A percentile compares a stretch with the other conserved stretches of the same genome.
phyloP scores from a whole-genome alignment of 2,797 vertebrate genomes.

The Cyprinodon diabolis region DNA sequence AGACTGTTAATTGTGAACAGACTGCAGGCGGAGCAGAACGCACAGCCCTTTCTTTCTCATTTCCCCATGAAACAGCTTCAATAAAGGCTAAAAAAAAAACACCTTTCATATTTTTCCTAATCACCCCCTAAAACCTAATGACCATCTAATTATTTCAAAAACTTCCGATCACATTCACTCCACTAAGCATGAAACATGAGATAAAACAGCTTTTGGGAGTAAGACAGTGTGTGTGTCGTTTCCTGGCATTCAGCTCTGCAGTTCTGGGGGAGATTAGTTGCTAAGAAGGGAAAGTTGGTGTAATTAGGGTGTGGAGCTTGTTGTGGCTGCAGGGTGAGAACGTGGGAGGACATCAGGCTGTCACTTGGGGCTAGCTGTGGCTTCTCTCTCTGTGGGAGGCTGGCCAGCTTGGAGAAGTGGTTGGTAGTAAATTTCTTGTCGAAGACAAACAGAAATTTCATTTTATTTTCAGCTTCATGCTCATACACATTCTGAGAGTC shows the following conservation, averaged over 20 bases:
- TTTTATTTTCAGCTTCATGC: conserved; percentile 11
- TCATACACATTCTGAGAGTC: too few relatives aligned
- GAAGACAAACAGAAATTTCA: conserved; percentile 11
- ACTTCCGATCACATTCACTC: conserved; percentile 24
- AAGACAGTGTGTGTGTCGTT: conserved; percentile 28
- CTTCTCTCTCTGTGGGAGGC: conserved; percentile 26
- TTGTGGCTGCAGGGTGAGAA: conserved; percentile 62
- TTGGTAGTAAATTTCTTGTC: conserved; percentile 30
- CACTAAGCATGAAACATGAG: conserved; percentile 44
- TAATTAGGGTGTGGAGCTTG: conserved; percentile 55
- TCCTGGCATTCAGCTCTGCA: conserved; percentile 23
- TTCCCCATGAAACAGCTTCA: background rate
- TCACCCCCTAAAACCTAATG: background rate
- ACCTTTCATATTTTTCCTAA: background rate
- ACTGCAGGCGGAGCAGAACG: background rate
- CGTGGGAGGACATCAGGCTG: conserved; percentile 67
- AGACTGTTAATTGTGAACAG: conserved; percentile 33
- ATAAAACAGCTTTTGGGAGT: conserved; percentile 37
- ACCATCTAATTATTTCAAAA: conserved; percentile 31
- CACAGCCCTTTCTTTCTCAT: conserved; percentile 7
- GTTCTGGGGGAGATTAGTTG: conserved; percentile 41
- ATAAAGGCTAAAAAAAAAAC: background rate
- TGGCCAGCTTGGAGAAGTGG: conserved; percentile 35
- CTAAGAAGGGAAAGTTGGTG: conserved; percentile 57
- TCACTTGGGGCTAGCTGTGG: conserved; percentile 39